Conservation (phyloP, 2,888 invertebrate genomes). For the Drosophila antonietae region DNA sequence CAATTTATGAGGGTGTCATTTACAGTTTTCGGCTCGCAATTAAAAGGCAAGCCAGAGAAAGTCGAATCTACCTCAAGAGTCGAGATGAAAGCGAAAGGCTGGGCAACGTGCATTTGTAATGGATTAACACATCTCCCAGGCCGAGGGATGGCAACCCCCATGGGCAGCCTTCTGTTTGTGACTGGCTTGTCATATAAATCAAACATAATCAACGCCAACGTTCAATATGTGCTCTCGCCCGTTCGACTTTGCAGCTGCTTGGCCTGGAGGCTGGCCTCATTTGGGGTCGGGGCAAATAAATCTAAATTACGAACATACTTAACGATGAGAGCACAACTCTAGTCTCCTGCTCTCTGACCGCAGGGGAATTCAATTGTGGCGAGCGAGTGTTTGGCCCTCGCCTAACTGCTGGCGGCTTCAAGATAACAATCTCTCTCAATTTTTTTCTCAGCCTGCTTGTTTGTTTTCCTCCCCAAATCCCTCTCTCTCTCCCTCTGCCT, state of each 20-base stretch:
- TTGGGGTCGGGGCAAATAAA: constrained; percentile 52
- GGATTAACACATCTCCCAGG: constrained; percentile 50
- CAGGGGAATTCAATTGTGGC: constrained; percentile 65
- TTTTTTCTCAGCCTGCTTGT: constrained; percentile 17
- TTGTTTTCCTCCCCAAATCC: constrained; percentile 7
- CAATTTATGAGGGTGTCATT: constrained; percentile 73
- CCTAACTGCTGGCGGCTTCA: constrained; percentile 26
- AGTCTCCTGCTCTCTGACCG: constrained; percentile 33
- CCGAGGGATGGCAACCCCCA: constrained; percentile 39
- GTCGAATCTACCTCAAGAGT: constrained; percentile 12
- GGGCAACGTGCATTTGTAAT: constrained; percentile 24
- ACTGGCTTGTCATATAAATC: constrained; percentile 73
- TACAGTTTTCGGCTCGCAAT: constrained; percentile 65
- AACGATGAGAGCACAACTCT: constrained; percentile 6
- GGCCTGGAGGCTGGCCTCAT: neutral
- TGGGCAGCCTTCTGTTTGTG: constrained; percentile 38
- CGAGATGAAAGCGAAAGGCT: constrained; percentile 51
- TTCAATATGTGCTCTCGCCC: constrained; percentile 51
- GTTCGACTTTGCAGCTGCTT: constrained; percentile 18
- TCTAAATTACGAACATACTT: constrained; percentile 70
- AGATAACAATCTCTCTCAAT: constrained; percentile 65
- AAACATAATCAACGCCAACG: constrained; percentile 76
- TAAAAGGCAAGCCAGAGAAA: constrained; percentile 53
- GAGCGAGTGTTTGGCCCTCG: neutral
- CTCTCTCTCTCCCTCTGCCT: neutral